Conservation (phyloP, 2,888 invertebrate species). For the Hypsopygia costalis region DNA sequence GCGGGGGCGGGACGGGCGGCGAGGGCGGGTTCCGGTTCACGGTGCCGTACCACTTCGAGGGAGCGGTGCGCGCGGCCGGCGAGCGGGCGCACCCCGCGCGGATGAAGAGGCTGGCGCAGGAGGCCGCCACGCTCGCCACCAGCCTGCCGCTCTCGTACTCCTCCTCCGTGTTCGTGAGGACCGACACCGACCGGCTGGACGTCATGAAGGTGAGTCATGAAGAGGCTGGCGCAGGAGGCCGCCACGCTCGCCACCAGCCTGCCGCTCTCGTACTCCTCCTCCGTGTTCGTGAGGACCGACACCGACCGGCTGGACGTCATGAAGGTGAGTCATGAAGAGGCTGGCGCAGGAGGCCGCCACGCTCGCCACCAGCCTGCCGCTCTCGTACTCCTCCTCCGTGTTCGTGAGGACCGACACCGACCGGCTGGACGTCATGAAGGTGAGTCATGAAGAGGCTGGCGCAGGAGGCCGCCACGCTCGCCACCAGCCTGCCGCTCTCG, state of each 20-base stretch:
- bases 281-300: constrained; percentile 97
- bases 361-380: constrained; percentile 93
- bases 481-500: constrained; percentile 94
- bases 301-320: constrained; percentile 96
- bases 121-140: constrained; percentile 95
- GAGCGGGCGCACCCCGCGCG: constrained; percentile 92
- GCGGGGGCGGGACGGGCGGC: constrained; percentile 84
- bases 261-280: constrained; percentile 95
- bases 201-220: constrained; percentile 94
- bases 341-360: constrained; percentile 97
- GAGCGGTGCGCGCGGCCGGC: constrained; percentile 91
- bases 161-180: constrained; percentile 96
- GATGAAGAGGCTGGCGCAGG: constrained; percentile 95
- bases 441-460: constrained; percentile 93
- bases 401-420: constrained; percentile 97
- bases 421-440: constrained; percentile 95
- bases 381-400: constrained; percentile 95
- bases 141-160: constrained; percentile 95
- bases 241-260: constrained; percentile 95
- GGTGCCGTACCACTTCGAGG: constrained; percentile 94
- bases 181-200: constrained; percentile 95
- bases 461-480: constrained; percentile 96
- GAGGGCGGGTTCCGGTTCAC: constrained; percentile 89
- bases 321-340: constrained; percentile 92
- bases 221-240: constrained; percentile 96